Evolutionary conservation across 2,113 vertebrate species (phyloP), one percentile per base, ranked within the genome.

Genomic region (Vulpes vulpes): DNA sequence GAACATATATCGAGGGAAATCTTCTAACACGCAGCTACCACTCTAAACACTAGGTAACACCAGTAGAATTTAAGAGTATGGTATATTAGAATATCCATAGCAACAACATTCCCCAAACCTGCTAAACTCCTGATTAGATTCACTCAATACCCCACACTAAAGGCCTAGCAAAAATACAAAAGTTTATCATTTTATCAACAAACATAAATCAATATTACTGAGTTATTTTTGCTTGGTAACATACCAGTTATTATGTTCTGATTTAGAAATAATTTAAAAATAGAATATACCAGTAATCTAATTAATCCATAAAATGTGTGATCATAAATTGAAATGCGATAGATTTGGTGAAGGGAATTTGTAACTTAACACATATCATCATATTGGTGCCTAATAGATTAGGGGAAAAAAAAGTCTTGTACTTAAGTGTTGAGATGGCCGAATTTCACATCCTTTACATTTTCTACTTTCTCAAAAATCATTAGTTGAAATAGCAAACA

Each of bases 191-290:
- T 74, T 74, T 86, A 53, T 74, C 57, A 65, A 74, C 35, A 59
- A 95, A 35, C 38, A 69, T 65, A 85, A 96, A 73, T 22, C 17
- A 57, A 25, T 20, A 2, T 79, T 60, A 55, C 16, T 76, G 87
- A 78, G 11, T 79, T 64, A 55, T 62, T 59, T 91, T 53, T 23
- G 3, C 23, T 83, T 90, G 5, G 4, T 60, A 82, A 86, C 64
- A 67, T 53, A n/a, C 3, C 10, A 57, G 14, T 55, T 49, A 60
- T 10, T 67, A 23, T 82, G 16, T 43, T 43, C n/a, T 76, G 5
- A 82, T 60, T 78, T 64, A 93, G 4, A 30, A 91, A 82, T 53
- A 69, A 91, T 81, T 73, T 71, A 15, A 79, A 93, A 93, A 38
- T 49, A 78, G 30, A 64, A 93, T 62, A 20, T 51, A 62, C 12